These are phyloP conservation scores for Hypomecis atomaria DNA, from an alignment of 2,888 invertebrate species.

Conservation along the genomic window DNA sequence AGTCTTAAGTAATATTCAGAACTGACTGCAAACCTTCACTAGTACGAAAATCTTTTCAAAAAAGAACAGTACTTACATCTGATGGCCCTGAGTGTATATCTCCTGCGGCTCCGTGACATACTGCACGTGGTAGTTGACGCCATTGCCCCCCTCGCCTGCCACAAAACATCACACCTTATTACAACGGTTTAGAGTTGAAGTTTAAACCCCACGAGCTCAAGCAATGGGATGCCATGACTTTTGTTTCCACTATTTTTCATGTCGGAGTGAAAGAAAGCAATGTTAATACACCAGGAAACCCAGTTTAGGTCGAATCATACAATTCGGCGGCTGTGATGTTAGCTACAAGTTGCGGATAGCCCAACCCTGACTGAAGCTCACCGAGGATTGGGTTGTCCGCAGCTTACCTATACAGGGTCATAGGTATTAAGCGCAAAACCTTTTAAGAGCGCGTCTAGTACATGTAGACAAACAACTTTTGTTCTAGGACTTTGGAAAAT, in stretches of 20 bases:
- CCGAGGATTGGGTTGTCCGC: too few relatives aligned
- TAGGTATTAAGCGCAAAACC: too few relatives aligned
- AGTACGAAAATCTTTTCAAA: background rate
- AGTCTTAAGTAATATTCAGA: too few relatives aligned
- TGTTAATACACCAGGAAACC: too few relatives aligned
- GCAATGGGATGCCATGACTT: background rate
- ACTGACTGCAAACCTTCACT: background rate
- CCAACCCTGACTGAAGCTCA: too few relatives aligned
- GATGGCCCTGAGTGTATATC: constrained; percentile 86
- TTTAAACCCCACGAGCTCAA: background rate
- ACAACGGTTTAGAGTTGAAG: background rate
- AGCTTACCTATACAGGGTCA: too few relatives aligned
- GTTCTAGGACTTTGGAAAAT: too few relatives aligned
- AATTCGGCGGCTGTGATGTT: too few relatives aligned
- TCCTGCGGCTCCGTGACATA: constrained; percentile 88
- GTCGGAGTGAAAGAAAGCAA: background rate
- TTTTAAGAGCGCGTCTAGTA: too few relatives aligned
- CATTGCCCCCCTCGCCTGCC: constrained; percentile 84
- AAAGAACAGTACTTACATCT: constrained; percentile 47
- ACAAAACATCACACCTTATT: constrained; percentile 44
- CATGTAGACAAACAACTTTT: too few relatives aligned
- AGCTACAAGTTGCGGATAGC: too few relatives aligned
- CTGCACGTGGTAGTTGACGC: constrained; percentile 89
- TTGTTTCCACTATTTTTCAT: background rate
- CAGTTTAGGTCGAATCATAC: too few relatives aligned